Conservation (phyloP, 2,888 invertebrate species). For the Cyclophora punctaria region DNA sequence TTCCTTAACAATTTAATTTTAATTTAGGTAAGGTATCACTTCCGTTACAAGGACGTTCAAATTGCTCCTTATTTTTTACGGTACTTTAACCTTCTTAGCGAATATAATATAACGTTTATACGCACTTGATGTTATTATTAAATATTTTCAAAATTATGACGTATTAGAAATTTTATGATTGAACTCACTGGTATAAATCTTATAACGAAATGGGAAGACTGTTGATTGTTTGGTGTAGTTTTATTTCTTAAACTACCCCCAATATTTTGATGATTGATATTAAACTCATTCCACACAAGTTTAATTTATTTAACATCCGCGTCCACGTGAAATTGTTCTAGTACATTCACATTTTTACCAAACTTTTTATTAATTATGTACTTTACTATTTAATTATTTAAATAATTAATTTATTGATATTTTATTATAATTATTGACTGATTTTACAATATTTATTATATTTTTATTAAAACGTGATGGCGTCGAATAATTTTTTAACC, state of each 20-base stretch:
- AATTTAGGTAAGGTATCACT: neutral
- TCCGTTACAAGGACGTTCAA: too few relatives aligned
- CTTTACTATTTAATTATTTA: conserved; percentile 21
- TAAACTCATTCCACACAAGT: neutral
- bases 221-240: too few relatives aligned
- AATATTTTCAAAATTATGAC: too few relatives aligned
- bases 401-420: conserved; percentile 33
- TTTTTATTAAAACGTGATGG: conserved; percentile 27
- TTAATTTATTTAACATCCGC: conserved; percentile 26
- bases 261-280: conserved; percentile 1
- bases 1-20: neutral
- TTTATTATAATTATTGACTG: conserved; percentile 35
- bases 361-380: conserved; percentile 32
- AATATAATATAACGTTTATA: too few relatives aligned
- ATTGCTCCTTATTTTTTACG: too few relatives aligned
- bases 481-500: conserved; percentile 53
- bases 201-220: too few relatives aligned
- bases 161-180: too few relatives aligned
- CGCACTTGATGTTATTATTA: too few relatives aligned
- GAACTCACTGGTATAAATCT: too few relatives aligned
- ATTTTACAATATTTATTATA: conserved; percentile 9
- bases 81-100: too few relatives aligned
- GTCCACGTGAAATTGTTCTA: conserved; percentile 45
- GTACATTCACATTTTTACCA: conserved; percentile 24
- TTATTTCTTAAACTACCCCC: conserved; percentile 28